phyloP scores from a whole-genome alignment of 37 sponge, comb jelly and placozoan genomes.

The Axinella damicornis region DNA sequence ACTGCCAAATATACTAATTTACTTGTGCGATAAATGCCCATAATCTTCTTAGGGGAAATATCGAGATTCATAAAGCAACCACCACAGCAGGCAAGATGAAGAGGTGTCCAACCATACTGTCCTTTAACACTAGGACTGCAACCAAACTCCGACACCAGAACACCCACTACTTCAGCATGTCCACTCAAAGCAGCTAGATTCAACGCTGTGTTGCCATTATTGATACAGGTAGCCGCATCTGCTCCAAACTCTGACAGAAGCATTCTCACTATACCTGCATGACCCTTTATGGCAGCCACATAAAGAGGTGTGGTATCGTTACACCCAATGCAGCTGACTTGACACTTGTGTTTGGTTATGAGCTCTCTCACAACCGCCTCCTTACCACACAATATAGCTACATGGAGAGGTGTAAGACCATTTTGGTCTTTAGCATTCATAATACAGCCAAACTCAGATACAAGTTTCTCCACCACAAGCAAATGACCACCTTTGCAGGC shows the following conservation, averaged over 20 bases:
- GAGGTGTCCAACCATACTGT: background rate
- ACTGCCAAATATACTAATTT: background rate
- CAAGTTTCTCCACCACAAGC: background rate
- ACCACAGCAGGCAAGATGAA: background rate
- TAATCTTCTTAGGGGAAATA: too few relatives aligned
- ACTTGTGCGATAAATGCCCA: too few relatives aligned
- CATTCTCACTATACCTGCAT: background rate
- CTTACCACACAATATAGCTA: background rate
- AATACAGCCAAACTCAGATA: background rate
- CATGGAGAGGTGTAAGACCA: constrained; percentile 6
- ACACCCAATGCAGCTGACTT: background rate
- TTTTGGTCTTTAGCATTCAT: background rate
- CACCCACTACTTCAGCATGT: background rate
- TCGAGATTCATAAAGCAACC: too few relatives aligned
- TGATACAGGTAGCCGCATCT: too few relatives aligned
- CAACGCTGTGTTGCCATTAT: background rate
- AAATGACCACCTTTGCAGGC: background rate
- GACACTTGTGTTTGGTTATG: background rate
- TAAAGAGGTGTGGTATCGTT: constrained; percentile 8
- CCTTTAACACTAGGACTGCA: background rate
- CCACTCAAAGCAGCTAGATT: background rate
- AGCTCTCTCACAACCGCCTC: background rate
- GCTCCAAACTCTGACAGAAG: background rate
- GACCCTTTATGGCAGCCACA: background rate
- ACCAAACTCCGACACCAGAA: background rate